phyloP scores from a whole-genome alignment of 2,797 vertebrate species.

The Scleropages formosus region DNA sequence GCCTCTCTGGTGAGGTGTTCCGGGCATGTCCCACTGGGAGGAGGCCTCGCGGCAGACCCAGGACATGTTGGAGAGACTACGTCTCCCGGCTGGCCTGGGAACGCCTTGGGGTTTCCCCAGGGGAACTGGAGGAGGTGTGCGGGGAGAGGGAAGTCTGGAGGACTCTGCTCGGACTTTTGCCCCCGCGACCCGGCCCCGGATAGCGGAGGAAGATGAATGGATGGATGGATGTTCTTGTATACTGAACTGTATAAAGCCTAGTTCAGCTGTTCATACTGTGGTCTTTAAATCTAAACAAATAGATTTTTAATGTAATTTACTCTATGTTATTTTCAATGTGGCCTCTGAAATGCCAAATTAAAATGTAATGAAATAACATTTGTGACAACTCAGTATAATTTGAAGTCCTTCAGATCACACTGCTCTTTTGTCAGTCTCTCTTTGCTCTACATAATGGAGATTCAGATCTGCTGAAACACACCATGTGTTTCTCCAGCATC shows the following conservation, averaged over 20 bases:
- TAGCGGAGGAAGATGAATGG: too few relatives aligned
- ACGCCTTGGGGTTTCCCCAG: too few relatives aligned
- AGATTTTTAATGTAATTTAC: slow-evolving; percentile 15
- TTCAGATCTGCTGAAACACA: not conserved
- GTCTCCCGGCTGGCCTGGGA: too few relatives aligned
- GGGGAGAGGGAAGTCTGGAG: too few relatives aligned
- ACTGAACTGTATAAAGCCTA: not conserved
- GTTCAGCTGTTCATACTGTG: slow-evolving; percentile 1
- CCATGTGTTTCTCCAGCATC: not conserved
- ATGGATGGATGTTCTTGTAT: not conserved
- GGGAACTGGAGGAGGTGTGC: too few relatives aligned
- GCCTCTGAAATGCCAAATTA: slow-evolving; percentile 28
- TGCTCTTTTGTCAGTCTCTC: slow-evolving; percentile 18
- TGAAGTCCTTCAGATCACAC: slow-evolving; percentile 25
- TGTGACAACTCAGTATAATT: slow-evolving; percentile 30
- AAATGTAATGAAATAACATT: slow-evolving; percentile 26
- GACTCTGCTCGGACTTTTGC: too few relatives aligned
- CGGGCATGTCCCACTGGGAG: too few relatives aligned
- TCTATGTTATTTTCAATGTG: slow-evolving; percentile 19
- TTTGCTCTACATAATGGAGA: slow-evolving; percentile 26
- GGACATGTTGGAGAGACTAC: too few relatives aligned
- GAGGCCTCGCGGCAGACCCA: too few relatives aligned
- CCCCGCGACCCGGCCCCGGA: too few relatives aligned
- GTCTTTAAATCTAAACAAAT: slow-evolving; percentile 21
- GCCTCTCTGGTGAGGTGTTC: too few relatives aligned